A percentile compares a stretch with the other conserved stretches of the same genome.
phyloP scores from a whole-genome alignment of 2,888 invertebrate species.

The Drosophila anomalata region DNA sequence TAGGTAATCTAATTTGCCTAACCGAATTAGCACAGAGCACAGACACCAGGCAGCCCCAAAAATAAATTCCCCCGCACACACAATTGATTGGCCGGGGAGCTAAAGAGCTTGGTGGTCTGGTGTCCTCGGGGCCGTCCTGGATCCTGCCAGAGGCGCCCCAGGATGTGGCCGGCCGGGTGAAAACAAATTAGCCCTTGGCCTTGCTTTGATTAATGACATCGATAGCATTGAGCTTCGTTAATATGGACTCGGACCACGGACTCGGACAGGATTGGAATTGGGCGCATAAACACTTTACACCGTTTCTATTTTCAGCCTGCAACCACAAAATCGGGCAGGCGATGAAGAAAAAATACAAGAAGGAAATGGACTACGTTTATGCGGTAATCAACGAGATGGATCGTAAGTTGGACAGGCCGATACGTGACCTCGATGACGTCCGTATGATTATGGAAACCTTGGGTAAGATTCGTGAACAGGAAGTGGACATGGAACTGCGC shows the following conservation, averaged over 20 bases:
- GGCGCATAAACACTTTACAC: conserved; percentile 26
- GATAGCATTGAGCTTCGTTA: conserved; percentile 35
- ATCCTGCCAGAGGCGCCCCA: conserved; percentile 11
- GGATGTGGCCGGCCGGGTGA: conserved; percentile 48
- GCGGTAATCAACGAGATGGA: conserved; percentile 96
- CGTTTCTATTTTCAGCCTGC: conserved; percentile 85
- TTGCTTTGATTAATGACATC: conserved; percentile 71
- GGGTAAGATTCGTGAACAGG: conserved; percentile 96
- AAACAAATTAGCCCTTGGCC: conserved; percentile 59
- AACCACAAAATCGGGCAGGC: conserved; percentile 93
- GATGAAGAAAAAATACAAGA: conserved; percentile 94
- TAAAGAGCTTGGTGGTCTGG: not conserved
- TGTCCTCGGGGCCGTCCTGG: not conserved
- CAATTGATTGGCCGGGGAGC: conserved; percentile 25
- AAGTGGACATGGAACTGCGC: conserved; percentile 96
- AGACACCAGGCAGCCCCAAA: conserved; percentile 36
- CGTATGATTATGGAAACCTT: conserved; percentile 96
- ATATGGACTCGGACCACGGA: conserved; percentile 14
- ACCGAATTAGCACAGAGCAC: conserved; percentile 55
- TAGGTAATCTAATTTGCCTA: conserved; percentile 74
- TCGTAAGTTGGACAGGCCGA: conserved; percentile 93
- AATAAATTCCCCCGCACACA: conserved; percentile 51
- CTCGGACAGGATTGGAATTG: conserved; percentile 10
- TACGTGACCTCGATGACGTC: conserved; percentile 96
- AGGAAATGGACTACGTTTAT: conserved; percentile 97